phyloP scores from a whole-genome alignment of 2,888 invertebrate genomes.

The Rotaria magnacalcarata region DNA sequence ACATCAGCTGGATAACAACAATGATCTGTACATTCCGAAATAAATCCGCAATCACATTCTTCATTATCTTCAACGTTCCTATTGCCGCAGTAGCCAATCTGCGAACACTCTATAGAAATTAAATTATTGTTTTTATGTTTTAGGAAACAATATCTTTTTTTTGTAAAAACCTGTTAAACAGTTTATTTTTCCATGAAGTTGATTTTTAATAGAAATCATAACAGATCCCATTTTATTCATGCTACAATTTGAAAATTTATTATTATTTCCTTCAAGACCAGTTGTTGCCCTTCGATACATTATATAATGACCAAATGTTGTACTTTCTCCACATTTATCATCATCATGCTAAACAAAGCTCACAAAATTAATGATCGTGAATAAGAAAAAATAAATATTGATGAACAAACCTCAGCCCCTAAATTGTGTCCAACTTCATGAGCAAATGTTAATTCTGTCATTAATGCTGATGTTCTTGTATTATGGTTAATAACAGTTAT shows the following conservation, averaged over 20 bases:
- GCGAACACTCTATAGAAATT: conserved; percentile 61
- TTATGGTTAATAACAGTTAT: conserved; percentile 98
- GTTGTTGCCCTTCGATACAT: conserved; percentile 99
- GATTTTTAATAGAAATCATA: conserved; percentile 76
- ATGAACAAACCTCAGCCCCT: conserved; percentile 64
- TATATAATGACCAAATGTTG: conserved; percentile 88
- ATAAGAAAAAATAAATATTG: no score
- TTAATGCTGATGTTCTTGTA: conserved; percentile 89
- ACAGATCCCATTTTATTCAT: conserved; percentile 89
- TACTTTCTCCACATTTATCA: conserved; percentile 69
- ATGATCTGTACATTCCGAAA: conserved; percentile 70
- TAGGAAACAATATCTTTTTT: background rate
- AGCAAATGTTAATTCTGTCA: conserved; percentile 90
- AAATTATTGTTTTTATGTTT: background rate
- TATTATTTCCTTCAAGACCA: conserved; percentile 94
- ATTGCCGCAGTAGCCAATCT: conserved; percentile 73
- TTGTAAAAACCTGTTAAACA: conserved; percentile 71
- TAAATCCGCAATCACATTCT: conserved; percentile 97
- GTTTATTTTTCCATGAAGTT: conserved; percentile 70
- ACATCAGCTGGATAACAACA: conserved; percentile 66
- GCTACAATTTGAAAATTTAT: conserved; percentile 89
- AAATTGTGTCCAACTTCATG: conserved; percentile 99
- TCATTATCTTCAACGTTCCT: conserved; percentile 95
- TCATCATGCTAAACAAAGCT: conserved; percentile 70
- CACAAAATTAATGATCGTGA: conserved; percentile 43